These are phyloP conservation scores for Cardiocondyla obscurior DNA, from an alignment of 1,140 invertebrate genomes.

Conservation along the genomic window DNA sequence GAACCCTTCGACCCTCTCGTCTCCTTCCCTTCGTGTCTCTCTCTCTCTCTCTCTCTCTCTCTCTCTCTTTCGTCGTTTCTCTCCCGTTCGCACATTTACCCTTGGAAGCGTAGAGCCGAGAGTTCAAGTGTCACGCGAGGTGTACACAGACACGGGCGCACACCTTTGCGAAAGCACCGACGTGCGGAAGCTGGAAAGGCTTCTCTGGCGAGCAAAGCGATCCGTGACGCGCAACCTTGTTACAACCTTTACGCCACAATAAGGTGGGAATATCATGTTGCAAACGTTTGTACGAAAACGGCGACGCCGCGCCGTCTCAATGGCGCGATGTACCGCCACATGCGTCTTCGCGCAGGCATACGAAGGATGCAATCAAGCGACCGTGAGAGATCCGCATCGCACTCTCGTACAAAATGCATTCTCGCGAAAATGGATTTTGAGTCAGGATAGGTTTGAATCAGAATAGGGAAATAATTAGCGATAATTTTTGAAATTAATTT, in stretches of 20 bases:
- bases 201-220: slow-evolving; percentile 55
- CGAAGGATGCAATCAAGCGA: neutral
- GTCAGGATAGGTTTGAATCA: no score
- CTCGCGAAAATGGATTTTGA: neutral
- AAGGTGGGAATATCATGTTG: slow-evolving; percentile 41
- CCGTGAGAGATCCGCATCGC: neutral
- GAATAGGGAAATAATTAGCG: no score
- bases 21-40: slow-evolving; percentile 10
- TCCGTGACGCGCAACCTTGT: slow-evolving; percentile 60
- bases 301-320: neutral
- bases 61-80: slow-evolving; percentile 63
- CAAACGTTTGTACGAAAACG: slow-evolving; percentile 24
- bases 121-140: slow-evolving; percentile 81
- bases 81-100: slow-evolving; percentile 61
- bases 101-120: slow-evolving; percentile 67
- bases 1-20: slow-evolving; percentile 78
- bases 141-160: slow-evolving; percentile 69
- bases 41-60: slow-evolving; percentile 49
- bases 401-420: neutral
- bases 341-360: neutral
- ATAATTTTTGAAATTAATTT: no score
- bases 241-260: slow-evolving; percentile 52
- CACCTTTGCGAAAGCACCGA: slow-evolving; percentile 44
- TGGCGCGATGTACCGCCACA: neutral
- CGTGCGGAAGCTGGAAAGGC: slow-evolving; percentile 78